Evolutionary conservation across 2,113 vertebrate species (phyloP), one percentile per base, ranked within the genome.

Genomic region (Galbula dea): DNA sequence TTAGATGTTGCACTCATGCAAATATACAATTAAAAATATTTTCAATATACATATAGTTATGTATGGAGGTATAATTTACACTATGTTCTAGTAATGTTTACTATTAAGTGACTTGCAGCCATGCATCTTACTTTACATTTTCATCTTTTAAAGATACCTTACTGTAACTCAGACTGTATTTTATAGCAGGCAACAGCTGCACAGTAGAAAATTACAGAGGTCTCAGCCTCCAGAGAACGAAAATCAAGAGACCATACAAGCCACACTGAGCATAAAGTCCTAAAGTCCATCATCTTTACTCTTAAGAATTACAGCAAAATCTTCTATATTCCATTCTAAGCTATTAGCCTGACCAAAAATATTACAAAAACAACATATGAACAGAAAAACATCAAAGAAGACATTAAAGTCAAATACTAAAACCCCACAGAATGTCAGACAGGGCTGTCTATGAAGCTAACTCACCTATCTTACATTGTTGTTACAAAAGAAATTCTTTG

Each of bases 21-120:
- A 92, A 95, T 95, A 62, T 17, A 55, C 4, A 1, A 76, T 51
- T 52, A 15, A 87, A 86, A 81, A n/a, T 51, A 43, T 92, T 93
- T 96, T 94, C 36, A 73, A 87, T 74, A 95, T 51, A 91, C 16
- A 39, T 22, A 8, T 21, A 88, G 82, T n/a, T 92, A 93, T 82
- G 21, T 81, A 88, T 55, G 66, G 90, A 87, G 19, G 65, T 93
- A 49, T 90, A 30, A 48, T 78, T 90, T 90, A 93, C 61, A 51
- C 27, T 86, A 71, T 23, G 62, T 58, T 66, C 92, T 91, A 91
- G 85, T 96, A 90, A 93, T 59, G 11, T 85, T 91, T 96, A 66
- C 36, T 95, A 89, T 90, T 94, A 95, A 94, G 81, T 57, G 57
- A 91, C 73, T 80, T 71, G 43, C 34, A 93, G n/a, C 24, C 15